These are phyloP conservation scores for Aplysina aerophoba DNA, from an alignment of 37 sponge, comb jelly and placozoan species.

Conservation along the genomic window DNA sequence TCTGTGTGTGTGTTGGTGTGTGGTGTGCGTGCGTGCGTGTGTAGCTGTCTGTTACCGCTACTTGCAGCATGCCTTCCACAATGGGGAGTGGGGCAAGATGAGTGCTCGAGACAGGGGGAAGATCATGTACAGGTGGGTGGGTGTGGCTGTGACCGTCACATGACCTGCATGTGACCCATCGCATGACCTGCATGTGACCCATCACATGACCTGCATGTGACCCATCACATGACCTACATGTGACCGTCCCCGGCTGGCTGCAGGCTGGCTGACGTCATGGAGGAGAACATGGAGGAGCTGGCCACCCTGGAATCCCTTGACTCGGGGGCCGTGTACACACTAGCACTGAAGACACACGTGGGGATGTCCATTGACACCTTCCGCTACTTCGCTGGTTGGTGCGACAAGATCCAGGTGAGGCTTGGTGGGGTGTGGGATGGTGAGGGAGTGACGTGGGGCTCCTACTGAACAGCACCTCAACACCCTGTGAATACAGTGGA, in stretches of 20 bases:
- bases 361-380: constrained; percentile 94
- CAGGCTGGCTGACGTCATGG: constrained; percentile 94
- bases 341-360: constrained; percentile 95
- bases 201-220: neutral
- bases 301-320: constrained; percentile 89
- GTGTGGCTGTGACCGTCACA: neutral
- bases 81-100: constrained; percentile 92
- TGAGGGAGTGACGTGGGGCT: too few relatives aligned
- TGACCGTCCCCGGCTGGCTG: neutral
- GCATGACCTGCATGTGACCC: neutral
- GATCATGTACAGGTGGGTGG: constrained; percentile 75
- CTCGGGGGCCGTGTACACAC: constrained; percentile 95
- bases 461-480: too few relatives aligned
- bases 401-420: constrained; percentile 93
- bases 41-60: neutral
- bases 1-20: too few relatives aligned
- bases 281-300: constrained; percentile 90
- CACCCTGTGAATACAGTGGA: too few relatives aligned
- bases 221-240: neutral
- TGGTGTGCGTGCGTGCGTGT: neutral
- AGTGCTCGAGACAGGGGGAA: constrained; percentile 89
- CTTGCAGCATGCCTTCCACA: constrained; percentile 79
- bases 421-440: too few relatives aligned
- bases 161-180: neutral
- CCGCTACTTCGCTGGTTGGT: constrained; percentile 96